Evolutionary conservation across 1,140 invertebrate genomes (phyloP), one percentile per base, ranked within the genome.

Genomic region (Aricia agestis): DNA sequence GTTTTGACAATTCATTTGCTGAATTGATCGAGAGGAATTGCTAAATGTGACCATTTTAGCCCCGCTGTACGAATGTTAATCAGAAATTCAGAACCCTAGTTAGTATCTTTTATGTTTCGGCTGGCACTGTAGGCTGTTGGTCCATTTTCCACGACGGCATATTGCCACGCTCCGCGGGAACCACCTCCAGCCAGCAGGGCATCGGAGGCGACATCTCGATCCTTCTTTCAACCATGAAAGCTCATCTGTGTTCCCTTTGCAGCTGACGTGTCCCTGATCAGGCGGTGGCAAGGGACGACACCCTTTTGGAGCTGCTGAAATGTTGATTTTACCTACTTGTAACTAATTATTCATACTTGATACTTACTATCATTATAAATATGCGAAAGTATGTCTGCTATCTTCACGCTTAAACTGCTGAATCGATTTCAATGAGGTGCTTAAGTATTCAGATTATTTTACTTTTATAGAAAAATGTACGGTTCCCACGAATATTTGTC

Each of bases 71-170:
- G n/a, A n/a, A n/a, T n/a, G n/a, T n/a, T n/a, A n/a, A n/a, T n/a
- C n/a, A n/a, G n/a, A n/a, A n/a, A n/a, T 25, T 25, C 36, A 59
- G 58, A 59, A n/a, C 58, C n/a, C 36, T 36, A 2, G 36, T 52
- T 13, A 52, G 45, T 52, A 52, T 42, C 15, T 74, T 73, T 63
- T 41, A 17, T 25, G 42, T 63, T 25, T 83, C 5, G 73, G 77
- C 69, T 76, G 75, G 74, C 87, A 90, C 31, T 71, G 59, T 15
- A 87, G 73, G 41, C 69, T 15, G 58, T 78, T 78, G 31, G 81
- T 87, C 87, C 87, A 90, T 45, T 17, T 41, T 0, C 86, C 86
- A 17, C 82, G 79, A 4, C 84, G 82, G 69, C 87, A 90, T 17
- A 84, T 72, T 4, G 82, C 67, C 15, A 79, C 71, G 9, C 72